Evolutionary conservation across 2,888 invertebrate species (phyloP), one percentile per base, ranked within the genome.

Genomic region (Calliopum simillimum): DNA sequence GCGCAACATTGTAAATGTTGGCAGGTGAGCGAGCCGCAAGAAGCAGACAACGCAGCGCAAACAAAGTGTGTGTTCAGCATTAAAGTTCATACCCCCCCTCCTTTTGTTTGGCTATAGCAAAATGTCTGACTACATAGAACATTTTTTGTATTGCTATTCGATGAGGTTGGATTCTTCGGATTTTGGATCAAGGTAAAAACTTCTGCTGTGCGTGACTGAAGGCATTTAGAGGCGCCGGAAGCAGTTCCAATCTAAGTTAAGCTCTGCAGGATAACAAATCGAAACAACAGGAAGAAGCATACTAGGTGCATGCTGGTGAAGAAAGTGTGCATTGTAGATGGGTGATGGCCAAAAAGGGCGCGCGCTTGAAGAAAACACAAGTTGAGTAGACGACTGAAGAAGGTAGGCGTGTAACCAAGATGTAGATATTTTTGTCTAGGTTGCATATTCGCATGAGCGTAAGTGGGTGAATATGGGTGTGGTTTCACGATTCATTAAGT

Each of bases 231-330:
- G 79, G 79, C 78, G 77, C 82, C 83, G 84, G 84, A 84, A 84
- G 83, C 80, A 81, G 79, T 81, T 82, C 82, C 83, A 84, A 84
- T 84, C 83, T 84, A 83, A 83, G 82, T 81, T 82, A 79, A 82
- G 76, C 77, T 74, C 75, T 67, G 70, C 73, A 65, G 72, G 75
- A 71, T 70, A 70, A 65, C 67, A 51, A 63, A 59, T 47, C 19
- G 43, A 78, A 70, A 74, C 77, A 70, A 74, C 77, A 61, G 16
- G 44, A 58, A 33, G 25, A 16, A 41, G 43, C 59, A n/a, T n/a
- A 53, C 41, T 51, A 16, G 64, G 51, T 13, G 41, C 55, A 25
- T 25, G 12, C 55, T 14, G 55, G 55, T n/a, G n/a, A 55, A n/a
- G 14, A 14, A 23, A 23, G 21, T 13, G 16, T 23, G 47, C 2